phyloP scores from a whole-genome alignment of 1,140 invertebrate genomes.

The Drosophila pseudoananassae region DNA sequence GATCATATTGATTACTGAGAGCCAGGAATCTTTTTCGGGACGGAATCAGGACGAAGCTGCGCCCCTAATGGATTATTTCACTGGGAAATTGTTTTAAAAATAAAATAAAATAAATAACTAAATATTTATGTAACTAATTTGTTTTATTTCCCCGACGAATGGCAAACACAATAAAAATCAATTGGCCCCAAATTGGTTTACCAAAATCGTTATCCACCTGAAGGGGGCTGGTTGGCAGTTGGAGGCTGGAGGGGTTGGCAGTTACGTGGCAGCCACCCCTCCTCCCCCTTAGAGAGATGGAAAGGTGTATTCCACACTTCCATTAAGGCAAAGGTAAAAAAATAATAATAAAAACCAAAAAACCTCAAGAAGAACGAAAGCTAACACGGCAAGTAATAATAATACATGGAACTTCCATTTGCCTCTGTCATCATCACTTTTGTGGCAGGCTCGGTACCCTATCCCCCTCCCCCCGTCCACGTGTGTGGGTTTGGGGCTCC shows the following conservation, averaged over 20 bases:
- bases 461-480: background rate
- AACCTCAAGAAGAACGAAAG: slow-evolving; percentile 16
- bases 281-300: background rate
- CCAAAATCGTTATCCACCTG: background rate
- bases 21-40: background rate
- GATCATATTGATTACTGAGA: slow-evolving; percentile 12
- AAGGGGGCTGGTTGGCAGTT: background rate
- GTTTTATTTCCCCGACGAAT: background rate
- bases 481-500: slow-evolving; percentile 4
- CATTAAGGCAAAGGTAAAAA: slow-evolving; percentile 19
- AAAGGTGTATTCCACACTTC: slow-evolving; percentile 1
- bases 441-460: slow-evolving; percentile 11
- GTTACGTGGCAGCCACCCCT: too few species aligned
- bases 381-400: slow-evolving; percentile 47
- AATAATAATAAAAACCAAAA: slow-evolving; percentile 6
- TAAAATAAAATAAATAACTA: too few species aligned
- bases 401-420: slow-evolving; percentile 72
- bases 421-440: slow-evolving; percentile 67
- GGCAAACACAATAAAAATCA: background rate
- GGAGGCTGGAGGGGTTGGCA: too few species aligned
- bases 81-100: too few species aligned
- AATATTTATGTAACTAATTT: background rate
- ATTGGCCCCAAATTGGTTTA: background rate
- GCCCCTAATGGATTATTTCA: too few species aligned
- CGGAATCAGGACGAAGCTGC: too few species aligned